Base-by-base conservation (phyloP, 2,113 vertebrate genomes). In the Cyprinus carpio region DNA sequence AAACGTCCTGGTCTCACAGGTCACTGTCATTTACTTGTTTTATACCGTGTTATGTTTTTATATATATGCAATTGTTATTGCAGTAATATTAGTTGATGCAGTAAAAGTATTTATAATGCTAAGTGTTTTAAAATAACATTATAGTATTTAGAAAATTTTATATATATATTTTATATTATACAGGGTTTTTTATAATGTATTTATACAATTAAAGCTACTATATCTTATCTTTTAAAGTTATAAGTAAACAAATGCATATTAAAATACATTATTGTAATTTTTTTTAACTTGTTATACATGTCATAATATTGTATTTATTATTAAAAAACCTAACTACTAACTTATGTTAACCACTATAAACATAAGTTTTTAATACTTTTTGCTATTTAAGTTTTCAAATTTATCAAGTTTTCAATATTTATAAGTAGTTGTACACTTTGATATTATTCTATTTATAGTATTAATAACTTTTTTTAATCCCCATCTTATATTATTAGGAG, bases 1-100 rank as follows among this genome's bases (percentile, higher is more conserved):
- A 84, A 96, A 96, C 87, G 93, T 98, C 89, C 95, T 99, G 1
- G 97, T 99, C 94, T 95, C 97, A 0, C 94, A 94, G 93, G 93
- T 95, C 40, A 43, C 40, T 9, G 40, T 9, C 2, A 49, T 15
- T 27, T 6, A 27, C 51, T 80, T 5, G n/a, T 87, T 31, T 4
- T 10, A 34, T 9, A 34, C 3, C 23, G n/a, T n/a, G 2, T 43
- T 10, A 34, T 34, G 34, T 56, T n/a, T 58, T 16, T 67, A 31
- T 31, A 18, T 37, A 29, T 43, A 43, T 76, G 9, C 12, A 13
- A 11, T 46, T 2, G 18, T 56, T 20, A n/a, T 25, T 27, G 1
- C 23, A 25, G 3, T 8, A 31, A 10, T 12, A 75, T 75, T 75
- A 27, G n/a, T 43, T 27, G 40, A 27, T 75, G n/a, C 12, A 9